Evolutionary conservation across 2,797 vertebrate genomes (phyloP), one percentile per base, ranked within the genome.

Genomic region (Melanotaenia trifasciata): DNA sequence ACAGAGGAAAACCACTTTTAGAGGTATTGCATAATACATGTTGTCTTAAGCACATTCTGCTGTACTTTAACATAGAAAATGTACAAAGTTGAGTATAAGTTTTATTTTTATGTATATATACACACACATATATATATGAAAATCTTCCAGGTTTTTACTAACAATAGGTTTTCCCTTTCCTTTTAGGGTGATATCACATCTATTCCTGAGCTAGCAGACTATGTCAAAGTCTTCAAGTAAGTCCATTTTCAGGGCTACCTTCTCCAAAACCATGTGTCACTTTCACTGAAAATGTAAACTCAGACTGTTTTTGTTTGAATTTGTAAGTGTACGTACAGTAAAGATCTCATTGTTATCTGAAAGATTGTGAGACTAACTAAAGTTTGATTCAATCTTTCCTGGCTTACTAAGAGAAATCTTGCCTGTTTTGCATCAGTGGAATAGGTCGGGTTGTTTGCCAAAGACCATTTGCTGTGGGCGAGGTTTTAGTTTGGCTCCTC

Each of bases 141-240:
- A 40, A 7, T 72, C 3, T 26, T 56, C 13, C 32, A 56, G 12
- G 54, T 33, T 74, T 76, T 8, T 45, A 36, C 53, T 79, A 68
- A 88, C 69, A 54, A 12, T 74, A 26, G 0, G 0, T 57, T 73
- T 71, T 58, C 7, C 47, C 20, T 40, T 81, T 78, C 47, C 67
- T 70, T 30, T 12, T 85, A 99, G 98, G 98, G 98, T 92, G 98
- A 99, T 92, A 99, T 99, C 93, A 99, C 98, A 84, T 99, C 97
- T 82, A 99, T 99, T 94, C 98, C 98, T 0, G 98, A 99, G 93
- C 95, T 99, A 51, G 98, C 98, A 0, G 98, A 99, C 94, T 97
- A 99, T 81, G 96, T 99, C 83, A 99, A 97, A 96, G 97, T 99
- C 86, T 99, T 99, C 94, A 99, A 99, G 98, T 99, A 95, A 98